A percentile compares a stretch with the other conserved stretches of the same genome.
phyloP scores from a whole-genome alignment of 2,797 vertebrate species.

The Microctenopoma stevenorrisi region DNA sequence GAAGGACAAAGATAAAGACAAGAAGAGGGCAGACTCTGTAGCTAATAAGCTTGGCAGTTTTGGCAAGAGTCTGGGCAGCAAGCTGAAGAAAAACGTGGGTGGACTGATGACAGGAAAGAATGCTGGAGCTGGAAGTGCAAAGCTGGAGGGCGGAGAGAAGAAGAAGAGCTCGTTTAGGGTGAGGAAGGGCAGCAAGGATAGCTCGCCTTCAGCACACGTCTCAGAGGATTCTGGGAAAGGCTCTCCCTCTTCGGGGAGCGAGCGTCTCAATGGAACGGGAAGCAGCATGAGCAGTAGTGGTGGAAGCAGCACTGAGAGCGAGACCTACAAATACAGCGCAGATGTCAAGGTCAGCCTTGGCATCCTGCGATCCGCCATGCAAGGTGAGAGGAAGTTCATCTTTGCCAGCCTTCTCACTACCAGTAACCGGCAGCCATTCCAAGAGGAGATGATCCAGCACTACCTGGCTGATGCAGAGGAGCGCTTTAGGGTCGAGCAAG shows the following conservation, averaged over 20 bases:
- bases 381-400: constrained; percentile 93
- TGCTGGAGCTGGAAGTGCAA: constrained; percentile 52
- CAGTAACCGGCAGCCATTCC: constrained; percentile 93
- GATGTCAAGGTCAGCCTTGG: constrained; percentile 93
- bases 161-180: constrained; percentile 91
- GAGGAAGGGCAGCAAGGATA: constrained; percentile 90
- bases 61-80: constrained; percentile 95
- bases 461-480: constrained; percentile 93
- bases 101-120: constrained; percentile 93
- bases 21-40: constrained; percentile 93
- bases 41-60: constrained; percentile 98
- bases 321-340: constrained; percentile 88
- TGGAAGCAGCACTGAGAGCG: constrained; percentile 78
- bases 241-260: constrained; percentile 61
- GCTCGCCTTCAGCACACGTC: constrained; percentile 78
- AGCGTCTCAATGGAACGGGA: constrained; percentile 76
- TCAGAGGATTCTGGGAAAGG: constrained; percentile 85
- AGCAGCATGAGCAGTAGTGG: constrained; percentile 76
- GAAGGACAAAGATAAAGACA: constrained; percentile 89
- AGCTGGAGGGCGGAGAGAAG: constrained; percentile 87
- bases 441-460: constrained; percentile 97
- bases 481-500: constrained; percentile 90
- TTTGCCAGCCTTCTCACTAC: constrained; percentile 91
- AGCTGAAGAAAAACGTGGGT: constrained; percentile 95
- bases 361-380: constrained; percentile 91